These are phyloP conservation scores for Sphaerophoria rueppellii DNA, from an alignment of 2,888 invertebrate genomes.

Conservation along the genomic window DNA sequence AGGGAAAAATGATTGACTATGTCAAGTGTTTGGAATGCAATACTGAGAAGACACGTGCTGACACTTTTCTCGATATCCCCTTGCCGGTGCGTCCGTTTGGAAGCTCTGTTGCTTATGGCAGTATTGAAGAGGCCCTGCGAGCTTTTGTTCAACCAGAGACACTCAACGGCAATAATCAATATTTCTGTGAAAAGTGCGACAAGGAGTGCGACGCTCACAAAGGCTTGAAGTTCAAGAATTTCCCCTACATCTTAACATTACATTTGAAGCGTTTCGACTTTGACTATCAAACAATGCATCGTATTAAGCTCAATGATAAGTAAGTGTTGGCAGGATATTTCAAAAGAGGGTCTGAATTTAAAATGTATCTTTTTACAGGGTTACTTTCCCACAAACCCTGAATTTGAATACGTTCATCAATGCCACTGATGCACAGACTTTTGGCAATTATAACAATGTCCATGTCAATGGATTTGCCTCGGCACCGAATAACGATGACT, in stretches of 20 bases:
- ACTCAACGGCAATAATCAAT: constrained; percentile 92
- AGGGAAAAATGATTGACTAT: constrained; percentile 92
- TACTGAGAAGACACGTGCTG: constrained; percentile 91
- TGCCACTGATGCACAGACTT: constrained; percentile 75
- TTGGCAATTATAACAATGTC: constrained; percentile 68
- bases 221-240: constrained; percentile 92
- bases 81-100: constrained; percentile 93
- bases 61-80: constrained; percentile 93
- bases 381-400: constrained; percentile 90
- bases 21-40: constrained; percentile 94
- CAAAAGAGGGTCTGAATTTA: background rate
- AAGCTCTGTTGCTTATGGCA: constrained; percentile 88
- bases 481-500: constrained; percentile 85
- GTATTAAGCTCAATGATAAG: constrained; percentile 94
- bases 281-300: constrained; percentile 91
- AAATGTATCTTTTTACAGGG: constrained; percentile 82
- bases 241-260: constrained; percentile 93
- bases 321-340: constrained; percentile 79
- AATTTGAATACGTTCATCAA: constrained; percentile 90
- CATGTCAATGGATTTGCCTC: constrained; percentile 76
- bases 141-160: constrained; percentile 94
- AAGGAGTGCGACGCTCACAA: constrained; percentile 95
- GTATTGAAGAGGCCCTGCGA: constrained; percentile 91
- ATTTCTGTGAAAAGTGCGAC: constrained; percentile 92
- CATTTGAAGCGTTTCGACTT: constrained; percentile 95